Percentiles rank a stretch among this genome's conserved stretches.
These are phyloP conservation scores for Acanthosepion esculentum DNA, from an alignment of 2,888 invertebrate species.

Conservation along the genomic window DNA sequence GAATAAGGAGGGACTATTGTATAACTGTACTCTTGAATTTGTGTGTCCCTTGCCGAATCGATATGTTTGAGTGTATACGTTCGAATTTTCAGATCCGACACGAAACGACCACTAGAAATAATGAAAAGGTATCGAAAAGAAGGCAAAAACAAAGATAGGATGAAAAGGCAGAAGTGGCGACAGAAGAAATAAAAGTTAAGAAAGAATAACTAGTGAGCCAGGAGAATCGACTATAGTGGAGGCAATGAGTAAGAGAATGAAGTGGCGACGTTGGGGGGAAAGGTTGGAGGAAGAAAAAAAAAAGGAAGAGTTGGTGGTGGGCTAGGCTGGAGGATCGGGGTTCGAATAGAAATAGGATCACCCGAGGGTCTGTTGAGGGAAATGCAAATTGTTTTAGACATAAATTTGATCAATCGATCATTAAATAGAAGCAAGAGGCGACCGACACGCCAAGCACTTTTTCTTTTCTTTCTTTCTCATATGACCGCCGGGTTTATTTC, in stretches of 20 bases:
- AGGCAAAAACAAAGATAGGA: not conserved
- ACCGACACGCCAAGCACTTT: not conserved
- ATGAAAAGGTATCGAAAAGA: not conserved
- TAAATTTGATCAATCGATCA: slow-evolving; percentile 33
- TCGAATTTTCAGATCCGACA: not conserved
- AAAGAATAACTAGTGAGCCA: not conserved
- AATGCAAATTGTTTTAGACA: slow-evolving; percentile 33
- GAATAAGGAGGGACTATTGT: too few relatives aligned
- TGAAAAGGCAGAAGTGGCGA: not conserved
- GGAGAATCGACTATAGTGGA: not conserved
- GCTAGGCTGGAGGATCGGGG: not conserved
- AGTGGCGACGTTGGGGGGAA: not conserved
- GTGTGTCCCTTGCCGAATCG: not conserved
- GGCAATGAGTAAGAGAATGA: not conserved
- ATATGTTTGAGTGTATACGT: not conserved
- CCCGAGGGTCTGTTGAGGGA: slow-evolving; percentile 7
- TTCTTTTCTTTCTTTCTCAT: not conserved
- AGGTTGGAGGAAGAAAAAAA: not conserved
- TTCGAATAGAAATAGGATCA: slow-evolving; percentile 16
- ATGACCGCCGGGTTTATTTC: not conserved
- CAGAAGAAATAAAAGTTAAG: not conserved
- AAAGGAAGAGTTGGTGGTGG: not conserved
- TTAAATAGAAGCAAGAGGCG: slow-evolving; percentile 15
- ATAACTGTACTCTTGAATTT: too few relatives aligned
- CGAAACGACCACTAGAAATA: not conserved